Evolutionary conservation across 2,113 vertebrate species (phyloP), one percentile per base, ranked within the genome.

Genomic region (Lynx canadensis): DNA sequence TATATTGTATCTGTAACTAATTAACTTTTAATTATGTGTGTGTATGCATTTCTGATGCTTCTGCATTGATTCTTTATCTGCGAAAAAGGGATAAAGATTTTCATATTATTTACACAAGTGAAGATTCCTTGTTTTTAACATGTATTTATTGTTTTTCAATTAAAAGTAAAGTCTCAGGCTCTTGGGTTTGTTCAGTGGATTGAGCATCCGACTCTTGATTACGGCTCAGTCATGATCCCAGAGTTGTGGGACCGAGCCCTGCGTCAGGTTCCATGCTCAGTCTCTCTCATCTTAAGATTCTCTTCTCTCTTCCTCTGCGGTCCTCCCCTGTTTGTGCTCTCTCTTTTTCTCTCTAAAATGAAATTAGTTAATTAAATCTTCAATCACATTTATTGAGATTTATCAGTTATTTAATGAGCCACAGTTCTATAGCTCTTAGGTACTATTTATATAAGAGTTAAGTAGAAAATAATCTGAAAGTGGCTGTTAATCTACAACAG

Each of bases 61-160:
- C 15, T 73, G 0, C 7, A 74, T 63, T 82, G 25, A 88, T 2
- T 38, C 2, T 78, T 36, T 68, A 1, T 36, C 63, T 71, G 10
- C 27, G 65, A 71, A 55, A 63, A 80, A 66, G 5, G 1, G 76
- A 41, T 33, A 73, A 88, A 55, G 29, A 36, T 94, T 45, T 94
- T 71, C 14, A 38, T 78, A 11, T 79, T 57, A 97, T n/a, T 57
- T 7, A 41, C 50, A 73, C 21, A 81, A 91, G 55, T 45, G 92
- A 98, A 95, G 63, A 79, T 96, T 92, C 55, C 89, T 95, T 97
- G 48, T 81, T 91, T 50, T 89, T 52, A 69, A 93, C 31, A 88
- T 80, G 7, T 60, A 66, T 66, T 74, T 57, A 74, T 38, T 45
- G 4, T 0, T 19, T 65, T 97, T 95, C 23, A 94, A 95, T 89